phyloP scores from a whole-genome alignment of 2,888 invertebrate genomes.

The Sussaba pulchella region DNA sequence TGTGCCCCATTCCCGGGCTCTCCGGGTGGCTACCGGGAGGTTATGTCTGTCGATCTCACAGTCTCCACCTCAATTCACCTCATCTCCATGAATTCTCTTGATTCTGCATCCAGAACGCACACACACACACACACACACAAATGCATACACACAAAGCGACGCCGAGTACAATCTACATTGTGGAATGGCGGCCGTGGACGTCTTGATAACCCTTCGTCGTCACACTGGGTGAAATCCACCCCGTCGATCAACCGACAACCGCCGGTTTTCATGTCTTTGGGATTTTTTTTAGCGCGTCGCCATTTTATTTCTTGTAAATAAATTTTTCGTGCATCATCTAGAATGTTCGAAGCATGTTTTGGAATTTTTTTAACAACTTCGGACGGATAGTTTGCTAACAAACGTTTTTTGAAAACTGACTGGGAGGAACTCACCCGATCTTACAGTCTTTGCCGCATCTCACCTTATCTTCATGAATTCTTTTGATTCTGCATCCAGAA shows the following conservation, averaged over 20 bases:
- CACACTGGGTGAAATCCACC: too few species aligned
- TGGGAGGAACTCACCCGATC: slow-evolving; percentile 49
- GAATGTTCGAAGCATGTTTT: too few species aligned
- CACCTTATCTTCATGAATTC: slow-evolving; percentile 18
- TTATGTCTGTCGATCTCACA: slow-evolving; percentile 53
- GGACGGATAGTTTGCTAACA: too few species aligned
- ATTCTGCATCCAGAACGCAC: slow-evolving; percentile 32
- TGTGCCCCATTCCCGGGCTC: slow-evolving; percentile 24
- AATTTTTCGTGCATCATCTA: too few species aligned
- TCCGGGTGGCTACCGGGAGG: slow-evolving; percentile 15
- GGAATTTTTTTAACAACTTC: too few species aligned
- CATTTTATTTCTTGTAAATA: too few species aligned
- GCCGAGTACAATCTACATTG: slow-evolving; percentile 23
- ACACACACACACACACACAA: too few species aligned
- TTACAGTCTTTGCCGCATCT: slow-evolving; percentile 41
- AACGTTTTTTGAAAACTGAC: too few species aligned
- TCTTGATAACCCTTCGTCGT: slow-evolving; percentile 48
- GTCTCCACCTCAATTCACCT: slow-evolving; percentile 24
- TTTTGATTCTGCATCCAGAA: slow-evolving; percentile 34
- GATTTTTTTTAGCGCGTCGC: too few species aligned
- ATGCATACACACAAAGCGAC: slow-evolving; percentile 26
- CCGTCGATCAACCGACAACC: too few species aligned
- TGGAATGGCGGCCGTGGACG: slow-evolving; percentile 46
- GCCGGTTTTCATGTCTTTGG: slow-evolving; percentile 28
- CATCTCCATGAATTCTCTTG: slow-evolving; percentile 31